Evolutionary conservation across 1,140 invertebrate genomes (phyloP).

Genomic region (Drosophila arawakana): DNA sequence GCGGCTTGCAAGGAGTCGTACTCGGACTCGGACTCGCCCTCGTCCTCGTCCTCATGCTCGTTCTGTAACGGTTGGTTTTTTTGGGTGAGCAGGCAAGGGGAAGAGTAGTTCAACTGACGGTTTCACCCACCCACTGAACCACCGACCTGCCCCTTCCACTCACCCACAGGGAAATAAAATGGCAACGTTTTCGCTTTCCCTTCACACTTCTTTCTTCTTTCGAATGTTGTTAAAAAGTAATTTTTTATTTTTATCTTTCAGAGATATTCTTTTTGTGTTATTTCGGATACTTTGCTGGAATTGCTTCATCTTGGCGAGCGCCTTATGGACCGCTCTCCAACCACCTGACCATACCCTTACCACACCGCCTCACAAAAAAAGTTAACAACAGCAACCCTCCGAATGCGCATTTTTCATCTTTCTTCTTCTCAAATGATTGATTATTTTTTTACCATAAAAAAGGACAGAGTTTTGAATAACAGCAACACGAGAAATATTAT

Average conservation of each 20-base stretch:
- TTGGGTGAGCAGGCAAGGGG: not conserved
- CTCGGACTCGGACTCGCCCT: not conserved
- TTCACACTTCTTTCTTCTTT: constrained; percentile 42
- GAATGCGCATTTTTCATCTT: constrained; percentile 6
- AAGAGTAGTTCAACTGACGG: constrained; percentile 6
- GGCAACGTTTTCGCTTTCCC: constrained; percentile 41
- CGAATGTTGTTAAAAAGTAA: constrained; percentile 19
- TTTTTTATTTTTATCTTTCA: constrained; percentile 34
- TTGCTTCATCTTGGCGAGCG: not conserved
- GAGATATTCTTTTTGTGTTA: constrained; percentile 14
- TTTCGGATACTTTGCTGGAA: constrained; percentile 6
- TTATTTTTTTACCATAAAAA: constrained; percentile 33
- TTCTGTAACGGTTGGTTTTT: not conserved
- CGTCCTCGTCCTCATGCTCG: not conserved
- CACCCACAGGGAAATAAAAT: constrained; percentile 49
- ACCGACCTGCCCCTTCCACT: constrained; percentile 1
- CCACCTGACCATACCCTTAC: not conserved
- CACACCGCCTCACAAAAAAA: not conserved
- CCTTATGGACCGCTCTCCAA: not conserved
- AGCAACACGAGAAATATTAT: not conserved
- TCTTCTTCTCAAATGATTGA: constrained; percentile 46
- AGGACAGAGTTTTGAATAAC: not conserved
- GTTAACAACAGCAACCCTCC: constrained; percentile 5
- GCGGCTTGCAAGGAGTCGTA: not conserved
- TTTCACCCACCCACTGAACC: not conserved